Percentiles rank a stretch among this genome's conserved stretches.
Evolutionary conservation across 2,797 vertebrate species (phyloP).

Genomic region (Tarsius wallacei): DNA sequence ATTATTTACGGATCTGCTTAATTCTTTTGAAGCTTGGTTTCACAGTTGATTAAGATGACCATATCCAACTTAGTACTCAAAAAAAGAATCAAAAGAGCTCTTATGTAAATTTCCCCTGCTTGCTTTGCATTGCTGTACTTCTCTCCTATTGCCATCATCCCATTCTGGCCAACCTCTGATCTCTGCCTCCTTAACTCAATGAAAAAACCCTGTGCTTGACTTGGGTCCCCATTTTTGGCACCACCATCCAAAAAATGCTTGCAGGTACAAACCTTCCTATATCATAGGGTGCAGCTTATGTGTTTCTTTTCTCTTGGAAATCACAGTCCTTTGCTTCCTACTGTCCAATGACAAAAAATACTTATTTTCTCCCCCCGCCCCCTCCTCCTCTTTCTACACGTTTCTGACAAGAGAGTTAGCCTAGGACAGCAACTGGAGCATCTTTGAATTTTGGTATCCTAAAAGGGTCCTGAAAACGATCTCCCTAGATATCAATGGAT

Average conservation of each 20-base stretch:
- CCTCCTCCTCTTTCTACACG: neutral
- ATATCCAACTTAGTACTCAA: neutral
- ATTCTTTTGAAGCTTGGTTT: neutral
- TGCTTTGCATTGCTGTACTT: neutral
- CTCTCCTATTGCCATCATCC: neutral
- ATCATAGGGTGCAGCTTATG: neutral
- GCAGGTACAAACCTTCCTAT: rapidly evolving
- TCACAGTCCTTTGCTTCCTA: neutral
- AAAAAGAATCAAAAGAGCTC: neutral
- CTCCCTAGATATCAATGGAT: neutral
- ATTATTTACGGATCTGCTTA: neutral
- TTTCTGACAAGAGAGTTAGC: neutral
- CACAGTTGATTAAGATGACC: neutral
- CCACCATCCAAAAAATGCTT: neutral
- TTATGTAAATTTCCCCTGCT: neutral
- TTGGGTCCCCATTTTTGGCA: neutral
- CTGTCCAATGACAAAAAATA: neutral
- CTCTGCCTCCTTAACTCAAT: neutral
- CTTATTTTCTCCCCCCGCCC: neutral
- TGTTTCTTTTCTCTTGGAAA: neutral
- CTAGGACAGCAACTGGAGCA: neutral
- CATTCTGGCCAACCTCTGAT: neutral
- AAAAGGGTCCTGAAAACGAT: neutral
- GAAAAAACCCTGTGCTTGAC: neutral
- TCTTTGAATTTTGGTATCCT: neutral